Base-by-base conservation (phyloP, 2,888 invertebrate genomes). In the Germaria angustata region DNA sequence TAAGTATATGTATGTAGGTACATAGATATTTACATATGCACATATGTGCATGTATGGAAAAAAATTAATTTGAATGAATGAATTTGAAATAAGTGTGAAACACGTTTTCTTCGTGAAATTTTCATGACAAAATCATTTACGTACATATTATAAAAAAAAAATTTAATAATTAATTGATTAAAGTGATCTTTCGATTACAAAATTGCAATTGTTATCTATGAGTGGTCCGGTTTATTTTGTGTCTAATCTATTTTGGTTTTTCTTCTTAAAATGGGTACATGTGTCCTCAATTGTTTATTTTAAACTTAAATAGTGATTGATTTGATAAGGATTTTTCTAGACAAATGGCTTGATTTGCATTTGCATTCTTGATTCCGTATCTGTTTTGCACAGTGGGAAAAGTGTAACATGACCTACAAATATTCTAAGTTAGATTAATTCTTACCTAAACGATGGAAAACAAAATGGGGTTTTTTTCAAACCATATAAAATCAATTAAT, bases 31-130 rank as follows among this genome's bases (percentile, higher is more conserved):
- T 55, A 55, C 3, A 3, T 34, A n/a, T 24, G 24, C 24, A 51
- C 3, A 13, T 51, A 24, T n/a, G 24, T 51, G 20, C 7, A 49
- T 13, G 22, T 22, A 22, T 22, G 9, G 4, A 36, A 7, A n/a
- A 53, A 55, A 41, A 53, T 39, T 0, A 65, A 24, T 65, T 55
- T 39, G 36, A 39, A 71, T 78, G 63, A 81, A 73, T 78, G 78
- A 73, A 78, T 61, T 73, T 72, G 0, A 55, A 75, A 71, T 63
- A 9, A 36, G 36, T 20, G 7, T 28, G 36, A 66, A 41, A 49
- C 76, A 66, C 65, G 65, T 57, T 59, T 73, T 34, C 39, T 20
- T 39, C 22, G 24, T 17, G 63, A n/a, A 46, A 22, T 5, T 41
- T 39, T 59, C n/a, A 22, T 7, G 13, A 39, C 22, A 39, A 39